A percentile compares a stretch with the other conserved stretches of the same genome.
Conservation (phyloP, 2,797 vertebrate species). For the Sitta carolinensis region DNA sequence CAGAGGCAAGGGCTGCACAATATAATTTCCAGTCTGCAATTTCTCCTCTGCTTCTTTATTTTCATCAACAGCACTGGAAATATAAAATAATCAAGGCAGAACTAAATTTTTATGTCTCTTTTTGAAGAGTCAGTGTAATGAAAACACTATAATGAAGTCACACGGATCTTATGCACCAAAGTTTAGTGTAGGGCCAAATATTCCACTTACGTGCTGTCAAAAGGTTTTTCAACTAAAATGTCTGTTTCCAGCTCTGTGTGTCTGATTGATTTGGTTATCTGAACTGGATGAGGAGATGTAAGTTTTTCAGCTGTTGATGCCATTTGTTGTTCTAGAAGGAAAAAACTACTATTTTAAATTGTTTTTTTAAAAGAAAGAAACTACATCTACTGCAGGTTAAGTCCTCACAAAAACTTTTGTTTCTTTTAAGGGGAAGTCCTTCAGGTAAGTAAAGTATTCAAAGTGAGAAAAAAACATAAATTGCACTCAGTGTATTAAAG, state of each 20-base stretch:
- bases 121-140: not conserved
- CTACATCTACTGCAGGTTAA: not conserved
- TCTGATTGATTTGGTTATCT: conserved; percentile 76
- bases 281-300: conserved; percentile 83
- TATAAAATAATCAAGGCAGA: not conserved
- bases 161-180: not conserved
- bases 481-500: not conserved
- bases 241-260: conserved; percentile 63
- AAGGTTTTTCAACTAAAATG: conserved; percentile 80
- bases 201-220: conserved; percentile 81
- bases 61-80: conserved; percentile 66
- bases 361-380: not conserved
- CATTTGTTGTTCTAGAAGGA: conserved; percentile 72
- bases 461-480: not conserved
- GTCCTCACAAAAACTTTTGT: not conserved
- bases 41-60: conserved; percentile 58
- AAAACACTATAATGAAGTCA: not conserved
- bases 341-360: not conserved
- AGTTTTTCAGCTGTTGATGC: conserved; percentile 60
- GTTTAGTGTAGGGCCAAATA: not conserved
- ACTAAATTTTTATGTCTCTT: not conserved
- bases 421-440: not conserved
- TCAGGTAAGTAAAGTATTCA: not conserved
- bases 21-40: not conserved
- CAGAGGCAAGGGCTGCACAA: not conserved